Evolutionary conservation across 2,797 vertebrate genomes (phyloP).

Genomic region (Phylloscopus collybita): DNA sequence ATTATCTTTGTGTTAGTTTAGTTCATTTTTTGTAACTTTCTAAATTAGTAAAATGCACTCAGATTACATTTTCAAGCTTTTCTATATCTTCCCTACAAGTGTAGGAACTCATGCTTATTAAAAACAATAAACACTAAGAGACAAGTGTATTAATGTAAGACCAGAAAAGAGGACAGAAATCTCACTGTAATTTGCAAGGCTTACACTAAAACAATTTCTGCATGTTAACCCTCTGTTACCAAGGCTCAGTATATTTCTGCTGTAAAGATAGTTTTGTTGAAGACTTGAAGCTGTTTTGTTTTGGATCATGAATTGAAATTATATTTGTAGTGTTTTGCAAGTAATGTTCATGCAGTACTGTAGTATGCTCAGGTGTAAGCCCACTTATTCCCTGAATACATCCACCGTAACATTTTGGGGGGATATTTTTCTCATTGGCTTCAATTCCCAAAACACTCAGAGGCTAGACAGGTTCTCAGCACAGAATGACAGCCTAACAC

Average conservation of each 20-base stretch:
- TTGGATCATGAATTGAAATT: neutral
- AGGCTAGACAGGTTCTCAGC: neutral
- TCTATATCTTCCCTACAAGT: neutral
- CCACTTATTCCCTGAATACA: neutral
- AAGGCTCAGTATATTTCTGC: neutral
- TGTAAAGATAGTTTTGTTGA: neutral
- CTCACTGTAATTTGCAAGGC: neutral
- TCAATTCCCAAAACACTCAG: neutral
- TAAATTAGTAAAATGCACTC: neutral
- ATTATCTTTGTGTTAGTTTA: neutral
- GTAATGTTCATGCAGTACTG: neutral
- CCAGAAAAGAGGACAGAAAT: neutral
- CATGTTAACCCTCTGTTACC: neutral
- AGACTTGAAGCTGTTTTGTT: neutral
- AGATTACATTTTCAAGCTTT: neutral
- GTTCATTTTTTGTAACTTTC: neutral
- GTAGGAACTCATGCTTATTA: neutral
- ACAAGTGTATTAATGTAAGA: neutral
- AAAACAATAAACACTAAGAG: neutral
- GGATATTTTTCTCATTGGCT: neutral
- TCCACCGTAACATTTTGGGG: neutral
- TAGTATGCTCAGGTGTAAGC: neutral
- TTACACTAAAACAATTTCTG: neutral
- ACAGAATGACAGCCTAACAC: neutral
- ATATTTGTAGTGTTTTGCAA: neutral